Percentiles rank a stretch among this genome's conserved stretches.
Evolutionary conservation across 2,888 invertebrate species (phyloP).

Genomic region (Andricus curvator): DNA sequence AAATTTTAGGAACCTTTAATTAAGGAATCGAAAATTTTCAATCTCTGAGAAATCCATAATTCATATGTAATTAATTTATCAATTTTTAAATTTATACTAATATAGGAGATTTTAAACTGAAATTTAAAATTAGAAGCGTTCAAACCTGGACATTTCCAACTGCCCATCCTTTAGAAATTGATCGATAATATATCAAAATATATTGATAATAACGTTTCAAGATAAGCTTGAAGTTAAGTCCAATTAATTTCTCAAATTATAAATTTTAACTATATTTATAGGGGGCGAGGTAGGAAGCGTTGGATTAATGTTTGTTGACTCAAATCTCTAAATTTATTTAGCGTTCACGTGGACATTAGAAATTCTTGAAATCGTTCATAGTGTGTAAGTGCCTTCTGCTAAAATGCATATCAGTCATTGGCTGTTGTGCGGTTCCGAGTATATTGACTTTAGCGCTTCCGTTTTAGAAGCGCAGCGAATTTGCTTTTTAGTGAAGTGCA

Average conservation of each 20-base stretch:
- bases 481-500: neutral
- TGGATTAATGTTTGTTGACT: neutral
- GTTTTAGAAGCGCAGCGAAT: constrained; percentile 16
- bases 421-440: neutral
- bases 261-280: neutral
- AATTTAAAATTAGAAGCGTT: too few species aligned
- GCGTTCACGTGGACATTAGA: neutral
- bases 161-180: too few species aligned
- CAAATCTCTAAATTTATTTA: neutral
- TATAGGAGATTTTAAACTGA: too few species aligned
- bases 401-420: neutral
- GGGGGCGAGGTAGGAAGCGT: neutral
- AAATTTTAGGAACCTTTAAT: too few species aligned
- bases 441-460: constrained; percentile 28
- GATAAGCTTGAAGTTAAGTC: neutral
- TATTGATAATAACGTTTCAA: too few species aligned
- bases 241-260: neutral
- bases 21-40: too few species aligned
- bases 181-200: too few species aligned
- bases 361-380: neutral
- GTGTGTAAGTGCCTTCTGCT: neutral
- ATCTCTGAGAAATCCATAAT: too few species aligned
- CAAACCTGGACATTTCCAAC: too few species aligned
- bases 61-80: too few species aligned
- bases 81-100: too few species aligned